These are phyloP conservation scores for Glyptemys insculpta DNA, from an alignment of 2,797 vertebrate species.

Conservation along the genomic window DNA sequence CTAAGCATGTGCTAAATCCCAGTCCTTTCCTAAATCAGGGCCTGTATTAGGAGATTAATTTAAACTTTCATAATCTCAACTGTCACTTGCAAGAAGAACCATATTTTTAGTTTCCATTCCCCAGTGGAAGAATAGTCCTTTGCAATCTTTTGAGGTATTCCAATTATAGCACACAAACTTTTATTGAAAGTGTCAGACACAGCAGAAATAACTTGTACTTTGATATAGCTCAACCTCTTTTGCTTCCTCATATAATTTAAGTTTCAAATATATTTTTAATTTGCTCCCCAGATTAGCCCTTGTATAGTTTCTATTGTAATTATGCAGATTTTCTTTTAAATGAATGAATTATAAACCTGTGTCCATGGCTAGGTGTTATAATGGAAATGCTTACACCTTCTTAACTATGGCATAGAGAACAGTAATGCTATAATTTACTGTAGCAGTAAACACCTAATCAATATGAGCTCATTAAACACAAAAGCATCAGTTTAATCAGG, in stretches of 20 bases:
- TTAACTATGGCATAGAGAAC: neutral
- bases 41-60: neutral
- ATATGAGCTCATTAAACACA: constrained; percentile 62
- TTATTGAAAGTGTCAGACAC: neutral
- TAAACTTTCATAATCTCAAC: neutral
- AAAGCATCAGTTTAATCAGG: constrained; percentile 28
- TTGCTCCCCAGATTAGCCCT: neutral
- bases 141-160: neutral
- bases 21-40: neutral
- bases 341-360: neutral
- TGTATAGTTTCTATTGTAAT: neutral
- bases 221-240: neutral
- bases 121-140: neutral
- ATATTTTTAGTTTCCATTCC: neutral
- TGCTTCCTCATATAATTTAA: neutral
- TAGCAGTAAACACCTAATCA: constrained; percentile 35
- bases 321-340: neutral
- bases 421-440: constrained; percentile 42
- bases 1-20: neutral
- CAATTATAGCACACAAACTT: neutral
- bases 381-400: neutral
- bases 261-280: neutral
- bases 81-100: neutral
- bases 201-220: neutral
- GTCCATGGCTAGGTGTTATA: neutral